Evolutionary conservation across 1,140 invertebrate species (phyloP), one percentile per base, ranked within the genome.

Genomic region (Lepidurus couesii): DNA sequence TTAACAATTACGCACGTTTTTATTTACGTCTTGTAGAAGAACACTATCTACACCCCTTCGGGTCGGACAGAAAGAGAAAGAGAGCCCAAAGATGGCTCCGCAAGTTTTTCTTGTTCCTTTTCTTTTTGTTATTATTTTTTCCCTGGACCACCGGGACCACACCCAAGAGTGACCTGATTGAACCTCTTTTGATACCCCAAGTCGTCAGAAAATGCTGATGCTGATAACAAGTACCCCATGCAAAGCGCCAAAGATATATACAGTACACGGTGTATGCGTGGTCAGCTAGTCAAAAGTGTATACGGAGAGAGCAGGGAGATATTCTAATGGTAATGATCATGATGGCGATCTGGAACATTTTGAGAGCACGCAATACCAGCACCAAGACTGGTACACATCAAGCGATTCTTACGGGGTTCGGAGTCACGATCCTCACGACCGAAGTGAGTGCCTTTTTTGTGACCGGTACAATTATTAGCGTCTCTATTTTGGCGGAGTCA

Each of bases 301-400:
- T 11, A 21, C 47, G 13, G 13, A 65, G 13, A n/a, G 13, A 21
- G 13, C 7, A 3, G 21, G 47, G 13, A 65, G 47, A 21, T 13
- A 65, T 65, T 65, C 53, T 65, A 65, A 65, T 65, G 53, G 16
- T 65, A 65, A 65, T 65, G n/a, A 65, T 65, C n/a, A 16, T 65
- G 53, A 65, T 65, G 53, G 53, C 53, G 53, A 65, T 65, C 53
- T 65, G 53, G 53, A 65, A 21, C 53, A n/a, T 13, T 34, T 34
- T 34, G 16, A 21, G 21, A 65, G 53, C 53, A 65, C 21, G 53
- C 53, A 65, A 65, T 21, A 65, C 53, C 53, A 65, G 34, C 34
- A 34, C 34, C 34, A 34, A 34, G 34, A 34, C 34, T 34, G 34
- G 34, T 34, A 34, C 34, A 34, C 34, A 34, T 21, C 53, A 16